These are phyloP conservation scores for Mandrillus leucophaeus DNA, from an alignment of 2,113 vertebrate genomes.

Conservation along the genomic window DNA sequence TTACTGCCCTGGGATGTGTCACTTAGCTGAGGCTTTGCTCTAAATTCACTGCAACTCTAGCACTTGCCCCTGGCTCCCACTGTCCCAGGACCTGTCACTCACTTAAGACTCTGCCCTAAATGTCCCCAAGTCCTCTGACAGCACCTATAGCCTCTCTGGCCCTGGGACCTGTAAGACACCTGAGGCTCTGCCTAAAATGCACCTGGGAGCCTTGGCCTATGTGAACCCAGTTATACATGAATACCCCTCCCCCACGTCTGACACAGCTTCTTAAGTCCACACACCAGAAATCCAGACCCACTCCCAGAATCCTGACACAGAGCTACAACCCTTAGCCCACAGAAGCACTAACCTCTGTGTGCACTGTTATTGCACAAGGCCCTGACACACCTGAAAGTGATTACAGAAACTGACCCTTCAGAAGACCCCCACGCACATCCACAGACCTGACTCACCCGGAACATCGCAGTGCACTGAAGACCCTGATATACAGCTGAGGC, in stretches of 20 bases:
- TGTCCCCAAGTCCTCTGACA: not conserved
- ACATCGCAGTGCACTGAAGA: not conserved
- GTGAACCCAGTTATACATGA: not conserved
- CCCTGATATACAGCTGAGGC: not conserved
- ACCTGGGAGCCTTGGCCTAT: not conserved
- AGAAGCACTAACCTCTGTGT: not conserved
- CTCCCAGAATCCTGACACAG: not conserved
- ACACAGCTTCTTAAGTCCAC: not conserved
- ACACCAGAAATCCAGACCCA: not conserved
- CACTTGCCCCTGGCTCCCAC: not conserved
- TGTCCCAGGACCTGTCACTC: not conserved
- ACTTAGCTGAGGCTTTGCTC: constrained; percentile 13
- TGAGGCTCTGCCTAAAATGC: not conserved
- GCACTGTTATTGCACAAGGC: not conserved
- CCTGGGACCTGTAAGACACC: not conserved
- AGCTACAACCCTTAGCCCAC: not conserved
- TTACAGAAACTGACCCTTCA: not conserved
- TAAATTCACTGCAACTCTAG: not conserved
- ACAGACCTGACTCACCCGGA: no score
- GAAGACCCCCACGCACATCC: not conserved
- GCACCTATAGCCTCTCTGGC: not conserved
- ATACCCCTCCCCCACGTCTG: no score
- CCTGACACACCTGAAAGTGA: not conserved
- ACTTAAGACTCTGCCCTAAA: not conserved
- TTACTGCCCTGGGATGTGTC: not conserved